Conservation (phyloP, 64 coral and sea anemone species). For the Pocillopora verrucosa region DNA sequence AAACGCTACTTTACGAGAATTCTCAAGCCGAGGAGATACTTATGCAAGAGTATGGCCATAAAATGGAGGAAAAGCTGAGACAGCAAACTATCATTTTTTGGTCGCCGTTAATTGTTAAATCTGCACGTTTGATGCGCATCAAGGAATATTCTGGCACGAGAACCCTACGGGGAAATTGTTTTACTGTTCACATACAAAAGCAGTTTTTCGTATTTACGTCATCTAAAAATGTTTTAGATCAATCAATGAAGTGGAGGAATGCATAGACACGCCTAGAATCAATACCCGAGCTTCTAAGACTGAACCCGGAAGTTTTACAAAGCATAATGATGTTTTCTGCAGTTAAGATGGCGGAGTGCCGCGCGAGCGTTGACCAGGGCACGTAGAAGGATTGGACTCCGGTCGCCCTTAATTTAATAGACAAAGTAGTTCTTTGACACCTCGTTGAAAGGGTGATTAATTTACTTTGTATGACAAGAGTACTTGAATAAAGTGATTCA, state of each 20-base stretch:
- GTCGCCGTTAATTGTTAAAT: not conserved
- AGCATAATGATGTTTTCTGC: not conserved
- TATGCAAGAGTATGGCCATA: too few species aligned
- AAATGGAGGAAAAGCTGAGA: too few species aligned
- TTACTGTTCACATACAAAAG: constrained; percentile 13
- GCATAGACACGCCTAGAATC: not conserved
- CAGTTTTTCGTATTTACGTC: not conserved
- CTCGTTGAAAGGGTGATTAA: constrained; percentile 21
- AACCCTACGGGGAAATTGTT: constrained; percentile 19
- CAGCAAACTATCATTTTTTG: too few species aligned
- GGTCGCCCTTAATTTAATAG: constrained; percentile 21
- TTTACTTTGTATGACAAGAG: constrained; percentile 31
- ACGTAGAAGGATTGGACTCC: not conserved
- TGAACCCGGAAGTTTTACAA: not conserved
- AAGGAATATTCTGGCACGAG: not conserved
- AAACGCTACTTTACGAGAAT: too few species aligned
- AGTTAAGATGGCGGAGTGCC: not conserved
- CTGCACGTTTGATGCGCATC: not conserved
- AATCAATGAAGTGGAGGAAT: not conserved
- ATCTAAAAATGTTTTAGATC: not conserved
- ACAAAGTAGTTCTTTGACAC: constrained; percentile 17
- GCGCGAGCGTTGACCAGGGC: not conserved
- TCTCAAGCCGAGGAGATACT: too few species aligned
- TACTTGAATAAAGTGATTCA: constrained; percentile 5
- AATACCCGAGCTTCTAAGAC: not conserved